A percentile compares a stretch with the other conserved stretches of the same genome.
Conservation (phyloP, 2,888 invertebrate species). For the Leptinotarsa haldemani region DNA sequence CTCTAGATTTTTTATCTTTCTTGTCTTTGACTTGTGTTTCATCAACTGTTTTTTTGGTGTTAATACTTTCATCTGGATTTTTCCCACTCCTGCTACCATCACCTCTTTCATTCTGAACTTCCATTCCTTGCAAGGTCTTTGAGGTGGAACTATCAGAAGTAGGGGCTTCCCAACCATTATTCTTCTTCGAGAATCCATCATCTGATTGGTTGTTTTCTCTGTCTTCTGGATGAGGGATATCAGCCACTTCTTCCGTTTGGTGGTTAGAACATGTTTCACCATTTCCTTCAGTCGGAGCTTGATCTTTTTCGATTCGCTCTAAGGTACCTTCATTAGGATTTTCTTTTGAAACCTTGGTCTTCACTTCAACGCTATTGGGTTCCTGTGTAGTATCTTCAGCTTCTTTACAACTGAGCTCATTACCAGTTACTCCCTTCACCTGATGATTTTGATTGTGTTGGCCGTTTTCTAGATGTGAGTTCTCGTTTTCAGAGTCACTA, state of each 20-base stretch:
- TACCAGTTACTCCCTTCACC: background rate
- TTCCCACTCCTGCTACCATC: background rate
- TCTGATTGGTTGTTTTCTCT: background rate
- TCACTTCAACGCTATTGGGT: background rate
- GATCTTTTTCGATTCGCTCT: background rate
- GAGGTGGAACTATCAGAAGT: background rate
- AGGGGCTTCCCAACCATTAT: background rate
- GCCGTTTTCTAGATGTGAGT: slow-evolving; percentile 52
- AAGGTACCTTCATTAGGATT: background rate
- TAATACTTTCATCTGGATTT: background rate
- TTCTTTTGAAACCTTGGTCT: background rate
- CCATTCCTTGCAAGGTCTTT: background rate
- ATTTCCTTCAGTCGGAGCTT: background rate
- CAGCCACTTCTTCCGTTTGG: background rate
- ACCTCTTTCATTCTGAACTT: background rate
- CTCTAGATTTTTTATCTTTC: background rate
- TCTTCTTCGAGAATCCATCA: background rate
- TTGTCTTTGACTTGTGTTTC: slow-evolving; percentile 22
- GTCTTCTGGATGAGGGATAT: background rate
- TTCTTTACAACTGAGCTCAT: background rate
- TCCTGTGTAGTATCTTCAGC: background rate
- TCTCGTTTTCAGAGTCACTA: slow-evolving; percentile 67
- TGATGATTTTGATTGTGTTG: slow-evolving; percentile 1
- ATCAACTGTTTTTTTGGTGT: slow-evolving; percentile 1
- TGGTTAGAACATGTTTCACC: background rate